phyloP scores from a whole-genome alignment of 2,113 vertebrate genomes.

The Toxotes chatareus region DNA sequence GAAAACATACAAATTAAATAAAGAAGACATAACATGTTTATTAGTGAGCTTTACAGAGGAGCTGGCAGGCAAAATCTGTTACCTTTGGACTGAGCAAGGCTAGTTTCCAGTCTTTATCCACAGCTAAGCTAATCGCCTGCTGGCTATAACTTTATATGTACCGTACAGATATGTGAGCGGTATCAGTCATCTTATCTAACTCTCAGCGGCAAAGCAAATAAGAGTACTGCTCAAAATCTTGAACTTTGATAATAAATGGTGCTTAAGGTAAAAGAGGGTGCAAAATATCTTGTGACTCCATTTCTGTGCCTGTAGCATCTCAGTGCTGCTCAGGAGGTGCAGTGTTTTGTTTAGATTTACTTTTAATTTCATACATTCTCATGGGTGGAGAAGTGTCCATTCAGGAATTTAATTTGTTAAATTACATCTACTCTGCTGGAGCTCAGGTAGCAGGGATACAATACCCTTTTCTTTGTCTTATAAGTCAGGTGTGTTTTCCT shows the following conservation, averaged over 20 bases:
- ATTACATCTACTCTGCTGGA: slow-evolving; percentile 25
- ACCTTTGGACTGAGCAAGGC: not conserved
- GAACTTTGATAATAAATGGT: not conserved
- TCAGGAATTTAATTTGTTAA: slow-evolving; percentile 14
- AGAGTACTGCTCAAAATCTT: not conserved
- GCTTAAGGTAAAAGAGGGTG: not conserved
- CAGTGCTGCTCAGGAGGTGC: not conserved
- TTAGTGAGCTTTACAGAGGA: no score
- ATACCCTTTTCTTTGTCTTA: slow-evolving; percentile 19
- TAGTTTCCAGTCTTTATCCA: not conserved
- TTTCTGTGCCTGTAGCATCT: slow-evolving; percentile 6
- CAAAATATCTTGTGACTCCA: not conserved
- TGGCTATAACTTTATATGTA: not conserved
- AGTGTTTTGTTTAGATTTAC: slow-evolving; percentile 22
- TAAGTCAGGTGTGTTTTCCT: slow-evolving; percentile 11
- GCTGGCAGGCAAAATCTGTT: no score
- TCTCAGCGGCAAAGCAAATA: not conserved
- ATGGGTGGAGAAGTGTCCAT: not conserved
- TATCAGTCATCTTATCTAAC: not conserved
- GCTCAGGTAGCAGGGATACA: slow-evolving; percentile 17
- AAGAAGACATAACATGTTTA: not conserved
- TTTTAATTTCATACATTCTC: slow-evolving; percentile 7
- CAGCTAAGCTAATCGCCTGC: not conserved
- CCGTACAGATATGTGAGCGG: no score
- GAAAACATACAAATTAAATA: not conserved